These are phyloP conservation scores for Erinaceus europaeus DNA, from an alignment of 2,113 vertebrate species.

Conservation along the genomic window DNA sequence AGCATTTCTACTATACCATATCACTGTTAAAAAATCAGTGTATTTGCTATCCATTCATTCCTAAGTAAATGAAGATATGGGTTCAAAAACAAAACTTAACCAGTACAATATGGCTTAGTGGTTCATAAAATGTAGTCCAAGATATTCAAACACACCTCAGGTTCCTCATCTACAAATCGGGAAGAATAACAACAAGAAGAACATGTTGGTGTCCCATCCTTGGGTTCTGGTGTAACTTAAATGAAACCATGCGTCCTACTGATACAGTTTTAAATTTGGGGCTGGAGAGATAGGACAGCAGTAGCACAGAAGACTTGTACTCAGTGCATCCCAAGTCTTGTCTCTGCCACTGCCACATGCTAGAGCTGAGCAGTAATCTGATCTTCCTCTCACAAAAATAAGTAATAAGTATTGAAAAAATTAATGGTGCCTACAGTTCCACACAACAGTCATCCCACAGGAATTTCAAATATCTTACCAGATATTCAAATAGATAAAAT, in stretches of 20 bases:
- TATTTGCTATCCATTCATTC: not conserved
- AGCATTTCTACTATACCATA: not conserved
- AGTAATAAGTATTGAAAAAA: no score
- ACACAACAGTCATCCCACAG: not conserved
- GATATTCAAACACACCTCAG: not conserved
- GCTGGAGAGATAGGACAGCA: no score
- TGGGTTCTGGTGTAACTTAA: not conserved
- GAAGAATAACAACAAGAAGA: not conserved
- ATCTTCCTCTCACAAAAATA: no score
- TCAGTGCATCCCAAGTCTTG: no score
- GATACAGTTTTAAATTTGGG: not conserved
- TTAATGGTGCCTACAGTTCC: not conserved
- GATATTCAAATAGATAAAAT: not conserved
- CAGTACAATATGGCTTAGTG: not conserved
- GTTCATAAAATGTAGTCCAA: not conserved
- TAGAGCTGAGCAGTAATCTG: no score
- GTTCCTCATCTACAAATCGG: conserved; percentile 7
- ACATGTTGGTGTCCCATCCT: not conserved
- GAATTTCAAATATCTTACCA: not conserved
- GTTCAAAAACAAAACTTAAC: not conserved
- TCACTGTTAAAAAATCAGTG: not conserved
- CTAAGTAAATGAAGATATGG: not conserved
- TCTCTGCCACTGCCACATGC: no score
- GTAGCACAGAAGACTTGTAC: no score
- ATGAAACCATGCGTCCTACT: not conserved